Evolutionary conservation across 1,140 invertebrate species (phyloP), one percentile per base, ranked within the genome.

Genomic region (Drosophila seguyi): DNA sequence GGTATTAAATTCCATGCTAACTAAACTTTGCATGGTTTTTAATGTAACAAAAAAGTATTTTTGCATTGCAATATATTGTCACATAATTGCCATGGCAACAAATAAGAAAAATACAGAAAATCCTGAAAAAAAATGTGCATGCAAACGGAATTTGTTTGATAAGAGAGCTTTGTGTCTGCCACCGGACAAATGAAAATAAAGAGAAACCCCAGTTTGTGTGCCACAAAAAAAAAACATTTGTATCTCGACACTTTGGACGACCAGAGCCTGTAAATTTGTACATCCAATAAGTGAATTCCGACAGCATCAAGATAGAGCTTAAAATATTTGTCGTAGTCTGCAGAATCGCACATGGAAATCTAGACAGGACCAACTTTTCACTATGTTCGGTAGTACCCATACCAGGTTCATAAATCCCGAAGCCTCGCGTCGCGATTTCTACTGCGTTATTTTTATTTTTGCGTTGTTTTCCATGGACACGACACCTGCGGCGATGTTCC

Each of bases 401-500:
- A 14, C 29, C 45, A 34, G 25, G 34, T 39, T 20, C 34, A 47
- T 22, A 47, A 41, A 59, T 59, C 56, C 60, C 36, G 6, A 16
- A 62, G 67, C 34, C 66, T 48, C 34, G 50, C 25, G 27, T 16
- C 68, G 50, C 50, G 65, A 57, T 48, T 72, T 39, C 10, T 29
- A 20, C 20, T 31, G 7, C 14, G 13, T 36, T n/a, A 8, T 10
- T 31, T n/a, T 22, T n/a, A 47, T 48, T 31, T 57, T 29, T 65
- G 1, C 6, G 22, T 20, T 20, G 5, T 62, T 45, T 27, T 45
- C n/a, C 16, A 18, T 22, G 66, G 44, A 71, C 58, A 42, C 45
- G 31, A n/a, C 53, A 74, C 71, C 81, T 57, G 81, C 48, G 77
- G 77, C 53, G 76, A 38, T 73, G 58, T 66, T 81, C 73, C 72